Evolutionary conservation across 2,797 vertebrate species (phyloP).

Genomic region (Calcarius lapponicus): DNA sequence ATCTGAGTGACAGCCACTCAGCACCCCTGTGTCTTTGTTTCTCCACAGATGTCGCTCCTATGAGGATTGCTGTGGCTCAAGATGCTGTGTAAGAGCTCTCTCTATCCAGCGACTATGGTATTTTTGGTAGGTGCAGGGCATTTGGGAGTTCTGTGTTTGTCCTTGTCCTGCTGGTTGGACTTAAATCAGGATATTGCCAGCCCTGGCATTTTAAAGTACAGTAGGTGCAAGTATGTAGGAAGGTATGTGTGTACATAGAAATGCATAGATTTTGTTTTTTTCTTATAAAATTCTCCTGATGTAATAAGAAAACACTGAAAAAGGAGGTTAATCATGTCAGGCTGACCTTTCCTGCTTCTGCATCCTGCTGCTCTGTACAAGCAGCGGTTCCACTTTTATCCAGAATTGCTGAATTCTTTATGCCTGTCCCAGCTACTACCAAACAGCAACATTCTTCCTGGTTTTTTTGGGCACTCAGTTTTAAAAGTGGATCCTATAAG

Average conservation of each 20-base stretch:
- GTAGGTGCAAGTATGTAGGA: not conserved
- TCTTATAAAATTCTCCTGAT: not conserved
- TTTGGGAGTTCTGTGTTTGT: not conserved
- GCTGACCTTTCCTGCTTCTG: not conserved
- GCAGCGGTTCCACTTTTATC: not conserved
- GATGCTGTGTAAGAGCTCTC: slow-evolving; percentile 94
- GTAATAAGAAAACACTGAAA: not conserved
- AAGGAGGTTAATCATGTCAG: not conserved
- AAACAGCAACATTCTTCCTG: rapidly evolving
- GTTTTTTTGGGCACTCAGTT: not conserved
- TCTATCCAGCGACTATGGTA: slow-evolving; percentile 97
- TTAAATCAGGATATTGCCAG: not conserved
- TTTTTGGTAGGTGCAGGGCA: slow-evolving; percentile 87
- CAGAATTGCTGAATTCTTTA: not conserved
- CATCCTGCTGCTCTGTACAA: not conserved
- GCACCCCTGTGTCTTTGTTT: not conserved
- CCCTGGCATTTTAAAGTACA: not conserved
- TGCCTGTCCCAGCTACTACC: not conserved
- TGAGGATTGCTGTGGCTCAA: slow-evolving; percentile 95
- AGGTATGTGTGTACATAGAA: not conserved
- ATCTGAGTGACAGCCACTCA: not conserved
- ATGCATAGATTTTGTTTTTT: not conserved
- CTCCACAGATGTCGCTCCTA: slow-evolving; percentile 91
- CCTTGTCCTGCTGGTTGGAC: not conserved
- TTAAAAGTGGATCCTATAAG: not conserved